Conservation (phyloP, 1,140 invertebrate genomes). For the Zeugodacus cucurbitae region DNA sequence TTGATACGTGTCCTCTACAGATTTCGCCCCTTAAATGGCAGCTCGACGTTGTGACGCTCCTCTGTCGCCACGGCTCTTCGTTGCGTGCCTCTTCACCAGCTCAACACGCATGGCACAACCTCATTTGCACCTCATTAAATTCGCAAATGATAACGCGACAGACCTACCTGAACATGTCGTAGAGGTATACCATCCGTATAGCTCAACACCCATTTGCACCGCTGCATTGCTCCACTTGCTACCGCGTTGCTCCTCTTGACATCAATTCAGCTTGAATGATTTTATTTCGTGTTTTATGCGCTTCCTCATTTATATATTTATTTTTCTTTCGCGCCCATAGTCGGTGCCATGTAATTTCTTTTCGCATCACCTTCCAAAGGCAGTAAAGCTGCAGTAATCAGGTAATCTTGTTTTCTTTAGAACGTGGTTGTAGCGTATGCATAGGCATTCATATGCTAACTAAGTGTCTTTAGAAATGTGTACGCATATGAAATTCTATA, state of each 20-base stretch:
- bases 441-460: not conserved
- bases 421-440: not conserved
- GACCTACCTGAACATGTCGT: not conserved
- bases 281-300: not conserved
- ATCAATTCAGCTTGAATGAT: slow-evolving; percentile 22
- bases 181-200: not conserved
- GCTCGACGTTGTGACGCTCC: not conserved
- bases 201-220: not conserved
- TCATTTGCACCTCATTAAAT: slow-evolving; percentile 65
- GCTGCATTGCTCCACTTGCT: not conserved
- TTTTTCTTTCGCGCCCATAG: not conserved
- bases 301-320: not conserved
- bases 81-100: not conserved
- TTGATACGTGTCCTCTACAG: not conserved
- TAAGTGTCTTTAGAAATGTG: too few relatives aligned
- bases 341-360: not conserved
- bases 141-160: slow-evolving; percentile 57
- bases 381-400: not conserved
- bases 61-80: not conserved
- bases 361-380: not conserved
- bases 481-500: too few relatives aligned
- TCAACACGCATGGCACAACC: slow-evolving; percentile 50
- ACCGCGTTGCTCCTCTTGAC: not conserved
- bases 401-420: not conserved
- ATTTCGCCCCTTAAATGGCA: not conserved